Conservation (phyloP, 2,113 vertebrate genomes). For the Pteronura brasiliensis region DNA sequence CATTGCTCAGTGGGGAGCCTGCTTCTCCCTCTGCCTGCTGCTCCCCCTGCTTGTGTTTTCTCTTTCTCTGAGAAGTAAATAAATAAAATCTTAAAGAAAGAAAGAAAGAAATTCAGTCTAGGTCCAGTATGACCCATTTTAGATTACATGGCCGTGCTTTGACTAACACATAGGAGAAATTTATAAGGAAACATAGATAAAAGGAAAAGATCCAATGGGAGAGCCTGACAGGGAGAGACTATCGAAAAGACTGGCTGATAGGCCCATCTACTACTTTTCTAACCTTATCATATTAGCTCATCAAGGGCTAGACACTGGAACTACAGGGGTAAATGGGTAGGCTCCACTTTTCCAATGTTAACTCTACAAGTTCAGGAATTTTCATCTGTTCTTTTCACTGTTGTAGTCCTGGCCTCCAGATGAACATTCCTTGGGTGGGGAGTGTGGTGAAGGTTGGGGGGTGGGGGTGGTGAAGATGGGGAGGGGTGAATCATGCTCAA, state of each 20-base stretch:
- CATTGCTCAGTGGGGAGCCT: neutral
- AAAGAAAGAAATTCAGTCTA: neutral
- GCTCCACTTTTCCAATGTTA: neutral
- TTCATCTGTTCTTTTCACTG: neutral
- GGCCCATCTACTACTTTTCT: neutral
- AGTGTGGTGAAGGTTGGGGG: neutral
- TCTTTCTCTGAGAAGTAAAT: neutral
- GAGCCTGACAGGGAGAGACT: neutral
- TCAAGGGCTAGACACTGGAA: neutral
- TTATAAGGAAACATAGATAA: neutral
- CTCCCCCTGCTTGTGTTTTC: neutral
- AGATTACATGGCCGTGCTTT: neutral
- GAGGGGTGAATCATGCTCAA: neutral
- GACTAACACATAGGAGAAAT: neutral
- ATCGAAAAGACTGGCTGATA: neutral
- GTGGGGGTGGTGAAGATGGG: neutral
- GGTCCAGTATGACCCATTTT: neutral
- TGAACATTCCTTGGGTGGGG: neutral
- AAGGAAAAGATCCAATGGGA: neutral
- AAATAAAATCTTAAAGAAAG: neutral
- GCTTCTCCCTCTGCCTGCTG: neutral
- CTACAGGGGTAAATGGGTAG: neutral
- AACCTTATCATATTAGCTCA: neutral
- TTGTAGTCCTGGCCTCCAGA: neutral
- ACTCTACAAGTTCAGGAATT: neutral